Evolutionary conservation across 1,140 invertebrate species (phyloP).

Genomic region (Drosophila murphyi): DNA sequence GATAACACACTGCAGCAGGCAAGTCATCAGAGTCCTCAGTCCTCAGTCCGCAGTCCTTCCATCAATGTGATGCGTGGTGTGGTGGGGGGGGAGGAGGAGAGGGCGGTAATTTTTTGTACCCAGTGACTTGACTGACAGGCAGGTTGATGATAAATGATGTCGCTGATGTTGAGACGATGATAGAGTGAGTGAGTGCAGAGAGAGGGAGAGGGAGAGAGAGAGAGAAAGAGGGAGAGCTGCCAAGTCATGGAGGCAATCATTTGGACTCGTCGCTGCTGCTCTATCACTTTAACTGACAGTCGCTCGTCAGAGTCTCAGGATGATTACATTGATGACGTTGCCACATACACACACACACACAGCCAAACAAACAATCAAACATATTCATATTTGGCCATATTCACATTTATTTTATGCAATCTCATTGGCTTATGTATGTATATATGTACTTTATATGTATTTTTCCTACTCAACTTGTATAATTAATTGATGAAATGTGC

Average conservation of each 20-base stretch:
- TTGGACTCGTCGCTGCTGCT: conserved; percentile 55
- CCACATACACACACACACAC: conserved; percentile 50
- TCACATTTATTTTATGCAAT: conserved; percentile 63
- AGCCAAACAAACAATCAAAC: conserved; percentile 9
- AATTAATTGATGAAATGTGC: conserved; percentile 83
- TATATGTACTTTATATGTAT: conserved; percentile 2
- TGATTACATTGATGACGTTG: conserved; percentile 82
- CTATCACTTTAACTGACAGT: conserved; percentile 71
- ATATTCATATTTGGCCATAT: conserved; percentile 58
- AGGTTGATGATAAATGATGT: conserved; percentile 85
- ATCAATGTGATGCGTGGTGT: conserved; percentile 36
- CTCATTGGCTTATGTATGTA: conserved; percentile 43
- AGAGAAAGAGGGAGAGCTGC: conserved; percentile 40
- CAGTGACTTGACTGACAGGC: conserved; percentile 78
- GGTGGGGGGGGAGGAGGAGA: conserved; percentile 11
- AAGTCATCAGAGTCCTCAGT: conserved; percentile 65
- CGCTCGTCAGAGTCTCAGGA: conserved; percentile 66
- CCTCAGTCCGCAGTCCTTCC: conserved; percentile 40
- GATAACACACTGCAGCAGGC: conserved; percentile 72
- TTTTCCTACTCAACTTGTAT: conserved; percentile 43
- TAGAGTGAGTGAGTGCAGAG: background rate
- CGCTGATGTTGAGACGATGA: conserved; percentile 64
- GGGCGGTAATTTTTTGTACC: conserved; percentile 45
- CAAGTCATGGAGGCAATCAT: conserved; percentile 79
- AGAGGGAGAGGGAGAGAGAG: background rate